Evolutionary conservation across 2,797 vertebrate genomes (phyloP), one percentile per base, ranked within the genome.

Genomic region (Anguilla anguilla): DNA sequence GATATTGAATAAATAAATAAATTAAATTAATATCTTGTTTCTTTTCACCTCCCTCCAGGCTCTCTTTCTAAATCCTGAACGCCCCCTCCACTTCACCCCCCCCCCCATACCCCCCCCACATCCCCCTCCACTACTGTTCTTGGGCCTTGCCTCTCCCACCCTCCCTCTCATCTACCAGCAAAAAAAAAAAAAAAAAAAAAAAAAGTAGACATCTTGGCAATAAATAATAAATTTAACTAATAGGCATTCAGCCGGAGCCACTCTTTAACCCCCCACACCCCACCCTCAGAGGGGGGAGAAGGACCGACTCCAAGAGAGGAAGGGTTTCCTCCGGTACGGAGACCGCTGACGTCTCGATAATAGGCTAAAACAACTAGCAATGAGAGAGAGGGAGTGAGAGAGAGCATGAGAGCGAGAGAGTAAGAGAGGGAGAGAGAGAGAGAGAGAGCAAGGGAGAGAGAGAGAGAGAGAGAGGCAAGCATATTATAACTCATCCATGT

Each of bases 221-320:
- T 96, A 96, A 96, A 96, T 96, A 96, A 96, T 96, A 94, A 91
- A 96, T 96, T 95, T 95, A 89, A 95, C 94, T 96, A 96, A 96
- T 95, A 96, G 92, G 84, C 94, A 95, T 94, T 94, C 94, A 94
- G 93, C 92, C 94, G 92, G 91, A 95, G 92, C 93, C 92, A 92
- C 91, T 94, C 90, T 94, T 91, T 91, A 93, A 93, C 93, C 92
- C 93, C 90, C 93, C 89, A 89, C 83, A 86, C 92, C 93, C 92
- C 93, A 79, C 49, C 13, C 13, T 17, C 57, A 90, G 91, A 88
- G 81, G 91, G 91, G 83, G 84, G 88, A 91, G 86, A 92, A 91
- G 93, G 90, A 90, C 85, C 91, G 91, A 91, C 93, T 92, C 90
- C 90, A 91, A 91, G 91, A 87, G 88, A 86, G 90, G 92, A 85